Evolutionary conservation across 1,140 invertebrate species (phyloP), one percentile per base, ranked within the genome.

Genomic region (Aphelenchoides avenae): DNA sequence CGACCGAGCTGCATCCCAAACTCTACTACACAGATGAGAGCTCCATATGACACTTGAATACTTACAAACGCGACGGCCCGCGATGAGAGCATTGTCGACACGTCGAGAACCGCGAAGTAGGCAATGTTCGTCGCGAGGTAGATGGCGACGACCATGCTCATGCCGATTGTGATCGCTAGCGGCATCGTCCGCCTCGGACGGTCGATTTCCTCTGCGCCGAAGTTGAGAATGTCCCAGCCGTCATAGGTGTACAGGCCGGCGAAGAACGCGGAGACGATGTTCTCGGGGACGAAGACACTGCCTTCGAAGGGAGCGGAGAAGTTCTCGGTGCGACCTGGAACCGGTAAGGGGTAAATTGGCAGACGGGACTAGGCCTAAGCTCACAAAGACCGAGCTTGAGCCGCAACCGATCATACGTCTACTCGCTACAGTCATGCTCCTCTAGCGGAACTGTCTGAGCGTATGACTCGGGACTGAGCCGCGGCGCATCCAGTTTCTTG

Each of bases 231-330:
- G 20, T 49, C 46, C 29, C 26, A 49, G 6, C 42, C 42, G 50
- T 49, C 6, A 49, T 7, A 44, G 11, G 46, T 49, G 24, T 43
- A 49, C 20, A 49, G 50, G 6, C 29, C 46, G 5, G 46, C 46
- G 24, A 50, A 37, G 13, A 49, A 43, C 15, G 46, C 46, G 34
- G 39, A 46, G 13, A 50, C 70, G 18, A 69, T 33, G 13, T 30
- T 46, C 7, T 18, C 36, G 15, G 44, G 29, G 26, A 51, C 39
- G n/a, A 30, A 31, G 27, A 29, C 51, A 24, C 64, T 62, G n/a
- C 48, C 48, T 11, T 22, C 36, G 43, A 69, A 73, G 3, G 66
- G 71, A n/a, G 60, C 44, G 11, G 30, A 20, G 11, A 75, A 27
- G 39, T 71, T 57, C 47, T 37, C 15, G n/a, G n/a, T n/a, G n/a